Percentiles rank a stretch among this genome's conserved stretches.
Evolutionary conservation across 2,113 vertebrate species (phyloP).

Genomic region (Eira barbara): DNA sequence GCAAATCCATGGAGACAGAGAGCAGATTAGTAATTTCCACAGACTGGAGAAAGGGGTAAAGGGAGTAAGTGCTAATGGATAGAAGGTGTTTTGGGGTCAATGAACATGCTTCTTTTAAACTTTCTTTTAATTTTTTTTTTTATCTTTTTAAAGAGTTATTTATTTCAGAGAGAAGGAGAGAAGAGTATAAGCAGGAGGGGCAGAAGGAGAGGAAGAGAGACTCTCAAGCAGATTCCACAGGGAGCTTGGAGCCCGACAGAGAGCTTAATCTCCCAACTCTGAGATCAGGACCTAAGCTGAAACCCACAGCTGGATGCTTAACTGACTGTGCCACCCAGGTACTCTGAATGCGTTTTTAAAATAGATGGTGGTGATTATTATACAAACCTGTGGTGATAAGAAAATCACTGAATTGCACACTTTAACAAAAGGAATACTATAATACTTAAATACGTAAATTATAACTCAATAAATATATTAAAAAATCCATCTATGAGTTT

Average conservation of each 20-base stretch:
- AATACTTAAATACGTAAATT: background rate
- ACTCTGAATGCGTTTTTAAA: background rate
- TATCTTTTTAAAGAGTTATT: background rate
- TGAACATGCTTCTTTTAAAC: too few relatives aligned
- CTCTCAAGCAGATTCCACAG: background rate
- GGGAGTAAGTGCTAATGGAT: background rate
- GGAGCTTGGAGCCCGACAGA: accelerated
- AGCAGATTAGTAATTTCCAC: background rate
- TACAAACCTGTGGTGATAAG: too few relatives aligned
- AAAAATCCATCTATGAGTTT: background rate
- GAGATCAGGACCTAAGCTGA: background rate
- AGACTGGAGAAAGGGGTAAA: too few relatives aligned
- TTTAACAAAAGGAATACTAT: background rate
- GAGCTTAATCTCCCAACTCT: background rate
- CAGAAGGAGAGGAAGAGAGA: background rate
- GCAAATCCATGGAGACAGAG: background rate
- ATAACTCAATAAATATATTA: background rate
- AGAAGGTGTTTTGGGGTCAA: background rate
- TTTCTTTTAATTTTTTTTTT: too few relatives aligned
- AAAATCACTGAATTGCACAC: background rate
- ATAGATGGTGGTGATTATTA: background rate
- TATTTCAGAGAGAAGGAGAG: background rate
- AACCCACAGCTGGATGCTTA: background rate
- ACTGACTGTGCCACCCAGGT: background rate
- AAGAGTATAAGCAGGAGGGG: background rate